Conservation (phyloP, 1,140 invertebrate species). For the Ceratina japonica region DNA sequence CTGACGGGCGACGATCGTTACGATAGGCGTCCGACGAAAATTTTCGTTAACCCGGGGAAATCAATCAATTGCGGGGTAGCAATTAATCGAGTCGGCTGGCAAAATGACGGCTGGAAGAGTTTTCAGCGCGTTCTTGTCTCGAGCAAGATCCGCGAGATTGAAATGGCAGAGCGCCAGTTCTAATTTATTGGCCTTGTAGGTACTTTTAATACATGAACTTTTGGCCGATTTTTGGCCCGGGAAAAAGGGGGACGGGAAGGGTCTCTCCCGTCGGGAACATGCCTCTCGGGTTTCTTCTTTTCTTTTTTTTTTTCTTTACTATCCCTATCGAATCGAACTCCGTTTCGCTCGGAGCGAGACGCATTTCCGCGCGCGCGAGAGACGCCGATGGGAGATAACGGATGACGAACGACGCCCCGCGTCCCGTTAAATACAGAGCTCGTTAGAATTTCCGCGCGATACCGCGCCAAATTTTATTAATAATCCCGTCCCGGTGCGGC, state of each 20-base stretch:
- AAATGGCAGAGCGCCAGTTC: slow-evolving; percentile 77
- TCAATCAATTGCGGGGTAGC: slow-evolving; percentile 25
- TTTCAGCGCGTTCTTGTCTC: slow-evolving; percentile 66
- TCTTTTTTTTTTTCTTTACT: not conserved
- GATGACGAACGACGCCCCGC: not conserved
- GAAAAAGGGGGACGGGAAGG: slow-evolving; percentile 47
- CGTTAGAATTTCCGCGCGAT: not conserved
- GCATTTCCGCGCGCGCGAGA: not conserved
- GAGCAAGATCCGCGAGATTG: slow-evolving; percentile 74
- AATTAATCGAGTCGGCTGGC: slow-evolving; percentile 62
- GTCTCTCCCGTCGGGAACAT: slow-evolving; percentile 11
- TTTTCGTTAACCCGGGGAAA: not conserved
- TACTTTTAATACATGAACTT: slow-evolving; percentile 73
- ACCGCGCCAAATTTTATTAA: not conserved
- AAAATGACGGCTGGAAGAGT: slow-evolving; percentile 53
- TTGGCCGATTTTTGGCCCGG: slow-evolving; percentile 65
- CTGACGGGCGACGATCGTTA: no score
- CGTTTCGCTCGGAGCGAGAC: not conserved
- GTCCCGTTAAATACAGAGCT: not conserved
- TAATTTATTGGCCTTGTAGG: slow-evolving; percentile 73
- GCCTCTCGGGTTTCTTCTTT: not conserved
- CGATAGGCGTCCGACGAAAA: not conserved
- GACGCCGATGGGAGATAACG: not conserved
- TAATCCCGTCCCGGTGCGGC: not conserved
- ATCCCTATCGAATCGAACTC: not conserved